Evolutionary conservation across 1,140 invertebrate species (phyloP), one percentile per base, ranked within the genome.

Genomic region (Gyrodactylus bullatarudis): DNA sequence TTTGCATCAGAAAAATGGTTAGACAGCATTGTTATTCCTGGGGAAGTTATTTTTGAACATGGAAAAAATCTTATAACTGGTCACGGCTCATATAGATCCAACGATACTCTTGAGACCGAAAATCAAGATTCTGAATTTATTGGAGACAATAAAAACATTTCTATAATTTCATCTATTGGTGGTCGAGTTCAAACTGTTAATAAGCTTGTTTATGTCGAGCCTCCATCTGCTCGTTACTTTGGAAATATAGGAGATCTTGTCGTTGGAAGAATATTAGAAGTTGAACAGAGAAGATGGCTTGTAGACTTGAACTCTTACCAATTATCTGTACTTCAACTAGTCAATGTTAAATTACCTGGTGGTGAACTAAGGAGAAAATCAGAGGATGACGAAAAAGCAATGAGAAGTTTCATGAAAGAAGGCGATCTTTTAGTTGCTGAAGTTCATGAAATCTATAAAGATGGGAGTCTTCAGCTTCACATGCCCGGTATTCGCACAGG

Each of bases 341-440:
- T 24, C 20, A 71, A 71, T 71, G 70, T 71, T 8, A 71, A 71
- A 25, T 26, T 71, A 25, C 70, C 70, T 26, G 70, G 70, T 24
- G 70, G 23, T 25, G 70, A 71, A 26, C 24, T 24, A 1, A 1
- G 70, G 24, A 1, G 70, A 25, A 21, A 24, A 20, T 71, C 70
- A 23, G 70, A 71, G 24, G 70, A 71, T 20, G 70, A 71, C 24
- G 70, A 71, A 71, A 71, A 71, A 23, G 70, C 70, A 2, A 71
- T 71, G 70, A 1, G 70, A 24, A 21, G 1, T 25, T 71, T 24
- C 24, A 16, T 71, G 8, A 21, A 69, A 23, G 68, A 69, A 69
- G 68, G 68, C 23, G 68, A 69, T 23, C 21, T 69, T 2, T 8
- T 69, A 2, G 68, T 69, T 20, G 23, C 20, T 2, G 68, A 69